These are phyloP conservation scores for Andrena fulva DNA, from an alignment of 2,888 invertebrate species.

Conservation along the genomic window DNA sequence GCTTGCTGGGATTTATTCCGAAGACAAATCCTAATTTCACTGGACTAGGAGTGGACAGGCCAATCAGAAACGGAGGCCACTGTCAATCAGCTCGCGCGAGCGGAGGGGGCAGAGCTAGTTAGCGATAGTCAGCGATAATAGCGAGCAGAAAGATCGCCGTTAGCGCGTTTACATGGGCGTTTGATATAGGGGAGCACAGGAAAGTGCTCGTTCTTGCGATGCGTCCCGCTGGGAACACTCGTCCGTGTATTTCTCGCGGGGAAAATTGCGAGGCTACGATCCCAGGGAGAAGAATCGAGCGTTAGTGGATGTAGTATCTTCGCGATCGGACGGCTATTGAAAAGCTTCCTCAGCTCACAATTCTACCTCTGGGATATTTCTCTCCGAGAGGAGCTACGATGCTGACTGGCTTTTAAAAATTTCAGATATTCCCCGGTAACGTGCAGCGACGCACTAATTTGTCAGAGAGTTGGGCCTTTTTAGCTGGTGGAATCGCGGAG, in stretches of 20 bases:
- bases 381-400: neutral
- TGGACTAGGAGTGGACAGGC: neutral
- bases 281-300: too few species aligned
- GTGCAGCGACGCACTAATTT: neutral
- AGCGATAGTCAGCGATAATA: conserved; percentile 59
- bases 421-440: neutral
- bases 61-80: conserved; percentile 55
- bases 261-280: neutral
- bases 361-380: neutral
- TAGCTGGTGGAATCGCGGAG: neutral
- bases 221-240: neutral
- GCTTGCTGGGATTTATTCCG: too few species aligned
- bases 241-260: neutral
- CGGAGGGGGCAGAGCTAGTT: conserved; percentile 53
- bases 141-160: conserved; percentile 51
- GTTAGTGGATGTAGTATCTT: too few species aligned
- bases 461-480: neutral
- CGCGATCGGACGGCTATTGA: too few species aligned
- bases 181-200: conserved; percentile 24
- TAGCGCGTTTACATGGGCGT: conserved; percentile 38
- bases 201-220: conserved; percentile 17
- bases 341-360: neutral
- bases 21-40: too few species aligned
- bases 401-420: neutral
- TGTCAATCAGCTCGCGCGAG: conserved; percentile 63